Conservation (phyloP, 2,888 invertebrate species). For the Amphimallon solstitiale region DNA sequence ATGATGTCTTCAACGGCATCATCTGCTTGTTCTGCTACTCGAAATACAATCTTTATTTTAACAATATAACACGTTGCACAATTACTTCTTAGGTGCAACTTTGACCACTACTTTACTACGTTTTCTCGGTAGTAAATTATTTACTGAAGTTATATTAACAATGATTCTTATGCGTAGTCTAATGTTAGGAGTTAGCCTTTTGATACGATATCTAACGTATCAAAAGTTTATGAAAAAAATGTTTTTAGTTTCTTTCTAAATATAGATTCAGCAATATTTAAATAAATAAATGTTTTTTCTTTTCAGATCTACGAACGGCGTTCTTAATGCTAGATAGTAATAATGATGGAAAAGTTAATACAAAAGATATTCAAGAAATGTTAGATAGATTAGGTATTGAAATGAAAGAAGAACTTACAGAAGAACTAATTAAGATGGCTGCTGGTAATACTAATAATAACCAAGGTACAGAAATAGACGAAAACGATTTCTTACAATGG, state of each 20-base stretch:
- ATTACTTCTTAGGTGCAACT: no score
- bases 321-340: slow-evolving; percentile 82
- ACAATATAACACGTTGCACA: no score
- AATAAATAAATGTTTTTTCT: not conserved
- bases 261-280: not conserved
- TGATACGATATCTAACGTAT: no score
- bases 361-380: slow-evolving; percentile 82
- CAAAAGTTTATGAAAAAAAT: no score
- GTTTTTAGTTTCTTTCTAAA: not conserved
- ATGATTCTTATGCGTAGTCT: no score
- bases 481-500: slow-evolving; percentile 82
- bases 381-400: slow-evolving; percentile 80
- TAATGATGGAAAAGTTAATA: slow-evolving; percentile 80
- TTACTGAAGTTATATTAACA: no score
- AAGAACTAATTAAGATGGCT: slow-evolving; percentile 75
- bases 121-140: no score
- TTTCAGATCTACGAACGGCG: slow-evolving; percentile 78
- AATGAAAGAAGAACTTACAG: slow-evolving; percentile 77
- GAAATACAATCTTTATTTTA: no score
- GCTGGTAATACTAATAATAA: slow-evolving; percentile 67
- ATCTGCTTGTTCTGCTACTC: no score
- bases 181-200: no score
- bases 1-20: no score
- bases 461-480: slow-evolving; percentile 81
- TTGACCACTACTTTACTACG: no score